Evolutionary conservation across 2,797 vertebrate genomes (phyloP).

Genomic region (Cetoscarus ocellatus): DNA sequence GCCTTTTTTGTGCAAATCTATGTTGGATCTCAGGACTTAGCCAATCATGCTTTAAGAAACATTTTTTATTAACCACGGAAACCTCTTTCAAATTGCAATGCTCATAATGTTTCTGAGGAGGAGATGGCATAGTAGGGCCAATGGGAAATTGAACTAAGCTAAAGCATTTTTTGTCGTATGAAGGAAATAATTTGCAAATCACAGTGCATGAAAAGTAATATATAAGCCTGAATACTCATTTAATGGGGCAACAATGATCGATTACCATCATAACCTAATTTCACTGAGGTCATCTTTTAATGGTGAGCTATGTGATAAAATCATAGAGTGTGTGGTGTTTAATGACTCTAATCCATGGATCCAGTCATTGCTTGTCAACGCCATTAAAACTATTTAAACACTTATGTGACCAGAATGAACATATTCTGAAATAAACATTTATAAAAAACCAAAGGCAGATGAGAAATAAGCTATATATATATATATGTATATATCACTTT

Average conservation of each 20-base stretch:
- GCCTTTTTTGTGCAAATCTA: constrained; percentile 17
- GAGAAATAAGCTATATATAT: too few species aligned
- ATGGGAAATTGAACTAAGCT: background rate
- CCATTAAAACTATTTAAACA: background rate
- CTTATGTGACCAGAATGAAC: background rate
- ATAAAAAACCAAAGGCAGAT: background rate
- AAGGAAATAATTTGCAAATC: background rate
- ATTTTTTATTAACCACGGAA: background rate
- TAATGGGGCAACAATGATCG: constrained; percentile 24
- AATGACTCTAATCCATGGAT: constrained; percentile 21
- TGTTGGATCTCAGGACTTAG: constrained; percentile 36
- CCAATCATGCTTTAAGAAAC: constrained; percentile 6
- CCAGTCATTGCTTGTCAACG: background rate
- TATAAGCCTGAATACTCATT: constrained; percentile 17
- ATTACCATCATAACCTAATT: constrained; percentile 9
- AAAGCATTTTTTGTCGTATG: background rate
- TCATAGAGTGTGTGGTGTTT: background rate
- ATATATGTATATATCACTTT: too few species aligned
- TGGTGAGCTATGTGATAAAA: constrained; percentile 20
- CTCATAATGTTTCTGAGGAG: constrained; percentile 13
- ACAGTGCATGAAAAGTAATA: constrained; percentile 5
- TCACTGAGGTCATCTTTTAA: constrained; percentile 8
- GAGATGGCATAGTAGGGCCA: background rate
- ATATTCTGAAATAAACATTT: background rate
- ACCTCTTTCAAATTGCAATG: background rate